Base-by-base conservation (phyloP, 64 coral and sea anemone genomes). In the Montipora sp. region DNA sequence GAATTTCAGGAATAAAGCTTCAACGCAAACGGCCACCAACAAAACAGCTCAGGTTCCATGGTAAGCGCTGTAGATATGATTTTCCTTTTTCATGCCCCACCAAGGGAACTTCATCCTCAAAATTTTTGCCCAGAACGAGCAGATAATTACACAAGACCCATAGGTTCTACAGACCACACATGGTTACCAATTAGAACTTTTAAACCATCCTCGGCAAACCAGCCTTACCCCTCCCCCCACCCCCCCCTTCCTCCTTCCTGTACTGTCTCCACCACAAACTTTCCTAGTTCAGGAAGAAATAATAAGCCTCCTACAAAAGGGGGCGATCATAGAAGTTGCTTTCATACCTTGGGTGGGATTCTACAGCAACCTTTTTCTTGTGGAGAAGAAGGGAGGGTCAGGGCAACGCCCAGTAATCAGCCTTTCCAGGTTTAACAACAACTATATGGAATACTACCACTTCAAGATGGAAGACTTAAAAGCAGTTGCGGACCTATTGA, bases 391-490 rank as follows among this genome's bases (percentile, higher is more conserved):
- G 9, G 51, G 51, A 10, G 51, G 51, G 27, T 36, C 27, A 74
- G 7, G 6, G 27, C 71, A 74, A 8, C 20, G 71, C 21, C 19
- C 3, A 36, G 19, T 74, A 22, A 43, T 74, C 3, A 22, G 9
- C 71, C 20, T 23, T 1, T 55, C 51, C 51, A 55, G 6, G 9
- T 10, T 55, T 3, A 55, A 55, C 51, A 7, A 7, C 51, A 7
- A 7, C 51, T 36, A 36, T 36, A 1, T 36, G 27, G 27, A 36
- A 36, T 36, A 36, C 27, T 36, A 55, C 9, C 24, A 85, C 21
- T 85, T 67, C 59, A 85, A 85, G 46, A 85, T 85, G 82, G 82
- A 85, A 19, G 59, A 68, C 27, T 48, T 70, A 0, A 85, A 81
- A 66, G 24, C 47, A 67, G 60, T n/a, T 44, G 3, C 22, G 14